Evolutionary conservation across 2,113 vertebrate genomes (phyloP).

Genomic region (Dendrocopos noguchii): DNA sequence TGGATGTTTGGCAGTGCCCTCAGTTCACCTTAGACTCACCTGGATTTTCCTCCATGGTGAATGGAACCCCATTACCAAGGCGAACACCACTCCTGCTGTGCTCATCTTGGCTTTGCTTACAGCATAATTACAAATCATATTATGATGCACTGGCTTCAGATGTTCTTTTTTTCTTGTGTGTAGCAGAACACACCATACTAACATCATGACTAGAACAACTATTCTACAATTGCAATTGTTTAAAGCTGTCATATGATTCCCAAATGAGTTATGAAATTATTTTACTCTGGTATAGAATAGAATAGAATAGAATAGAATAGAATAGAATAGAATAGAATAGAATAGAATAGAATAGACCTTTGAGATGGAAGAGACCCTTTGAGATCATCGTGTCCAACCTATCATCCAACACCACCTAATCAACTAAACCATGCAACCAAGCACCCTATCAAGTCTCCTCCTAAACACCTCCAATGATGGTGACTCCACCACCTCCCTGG

Average conservation of each 20-base stretch:
- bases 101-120: not conserved
- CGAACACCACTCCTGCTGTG: accelerated
- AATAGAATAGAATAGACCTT: too few relatives aligned
- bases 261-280: not conserved
- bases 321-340: too few relatives aligned
- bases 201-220: not conserved
- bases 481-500: too few relatives aligned
- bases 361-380: too few relatives aligned
- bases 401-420: too few relatives aligned
- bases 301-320: too few relatives aligned
- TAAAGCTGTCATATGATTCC: not conserved
- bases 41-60: not conserved
- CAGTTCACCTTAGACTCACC: not conserved
- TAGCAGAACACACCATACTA: not conserved
- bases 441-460: too few relatives aligned
- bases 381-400: too few relatives aligned
- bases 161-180: not conserved
- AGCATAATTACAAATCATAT: constrained; percentile 21
- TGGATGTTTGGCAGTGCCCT: not conserved
- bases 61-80: not conserved
- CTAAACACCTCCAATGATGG: too few relatives aligned
- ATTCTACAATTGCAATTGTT: not conserved
- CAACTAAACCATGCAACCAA: too few relatives aligned
- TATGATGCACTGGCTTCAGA: not conserved
- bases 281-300: not conserved